A percentile compares a stretch with the other conserved stretches of the same genome.
Evolutionary conservation across 2,113 vertebrate genomes (phyloP).

Genomic region (Trochalopteron elliotii): DNA sequence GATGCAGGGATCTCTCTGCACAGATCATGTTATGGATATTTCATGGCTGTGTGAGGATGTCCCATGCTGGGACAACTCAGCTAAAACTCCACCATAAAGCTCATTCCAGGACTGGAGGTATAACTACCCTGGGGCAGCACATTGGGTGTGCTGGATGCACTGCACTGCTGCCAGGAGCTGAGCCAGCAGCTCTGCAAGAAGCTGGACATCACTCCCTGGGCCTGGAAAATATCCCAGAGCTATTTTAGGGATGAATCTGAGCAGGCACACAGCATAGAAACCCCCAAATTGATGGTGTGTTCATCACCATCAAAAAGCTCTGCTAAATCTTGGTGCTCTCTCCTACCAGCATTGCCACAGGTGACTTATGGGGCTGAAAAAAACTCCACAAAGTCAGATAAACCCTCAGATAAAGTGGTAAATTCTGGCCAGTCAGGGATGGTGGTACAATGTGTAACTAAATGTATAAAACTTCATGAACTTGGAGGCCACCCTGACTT

Average conservation of each 20-base stretch:
- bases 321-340: background rate
- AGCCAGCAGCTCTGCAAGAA: background rate
- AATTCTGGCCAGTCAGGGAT: background rate
- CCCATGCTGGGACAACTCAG: background rate
- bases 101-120: background rate
- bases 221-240: background rate
- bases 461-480: background rate
- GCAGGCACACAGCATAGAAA: background rate
- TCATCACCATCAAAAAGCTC: background rate
- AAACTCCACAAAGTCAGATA: background rate
- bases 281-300: accelerated
- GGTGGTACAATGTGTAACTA: background rate
- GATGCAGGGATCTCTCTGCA: background rate
- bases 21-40: background rate
- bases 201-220: background rate
- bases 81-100: background rate
- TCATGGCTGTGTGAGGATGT: background rate
- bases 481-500: background rate
- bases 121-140: background rate
- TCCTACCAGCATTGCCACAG: background rate
- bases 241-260: background rate
- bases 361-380: background rate
- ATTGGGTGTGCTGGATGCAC: accelerated
- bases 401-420: background rate
- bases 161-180: background rate